Evolutionary conservation across 1,140 invertebrate genomes (phyloP).

Genomic region (Neodiprion fabricii): DNA sequence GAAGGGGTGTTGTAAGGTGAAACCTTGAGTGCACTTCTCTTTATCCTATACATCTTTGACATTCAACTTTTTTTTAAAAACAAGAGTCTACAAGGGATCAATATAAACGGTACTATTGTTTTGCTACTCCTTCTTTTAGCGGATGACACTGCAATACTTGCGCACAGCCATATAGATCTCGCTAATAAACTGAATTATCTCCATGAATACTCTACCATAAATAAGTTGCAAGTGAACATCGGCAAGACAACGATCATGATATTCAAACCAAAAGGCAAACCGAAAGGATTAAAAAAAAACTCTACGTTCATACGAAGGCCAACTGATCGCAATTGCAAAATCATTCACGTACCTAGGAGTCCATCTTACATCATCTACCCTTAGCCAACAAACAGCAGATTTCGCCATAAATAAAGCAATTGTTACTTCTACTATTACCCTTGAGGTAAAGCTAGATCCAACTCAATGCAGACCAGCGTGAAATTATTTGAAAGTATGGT

Average conservation of each 20-base stretch:
- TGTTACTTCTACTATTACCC: no score
- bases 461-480: no score
- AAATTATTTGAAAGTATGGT: no score
- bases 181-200: constrained; percentile 14
- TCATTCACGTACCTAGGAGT: no score
- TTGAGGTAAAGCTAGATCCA: no score
- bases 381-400: no score
- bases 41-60: constrained; percentile 30
- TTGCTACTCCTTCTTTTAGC: constrained; percentile 21
- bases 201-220: constrained; percentile 27
- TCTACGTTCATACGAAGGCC: constrained; percentile 9
- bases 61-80: constrained; percentile 23
- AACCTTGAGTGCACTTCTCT: constrained; percentile 20
- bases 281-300: neutral
- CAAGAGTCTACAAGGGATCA: constrained; percentile 15
- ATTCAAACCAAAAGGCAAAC: constrained; percentile 29
- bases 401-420: no score
- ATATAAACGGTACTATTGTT: constrained; percentile 13
- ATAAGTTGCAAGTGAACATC: constrained; percentile 30
- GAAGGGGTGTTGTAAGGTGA: constrained; percentile 33
- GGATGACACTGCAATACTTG: constrained; percentile 22
- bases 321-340: no score
- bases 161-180: constrained; percentile 13
- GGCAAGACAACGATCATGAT: constrained; percentile 36
- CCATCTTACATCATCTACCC: no score